Percentiles rank a stretch among this genome's conserved stretches.
phyloP scores from a whole-genome alignment of 2,888 invertebrate genomes.

The Phortica okadai region DNA sequence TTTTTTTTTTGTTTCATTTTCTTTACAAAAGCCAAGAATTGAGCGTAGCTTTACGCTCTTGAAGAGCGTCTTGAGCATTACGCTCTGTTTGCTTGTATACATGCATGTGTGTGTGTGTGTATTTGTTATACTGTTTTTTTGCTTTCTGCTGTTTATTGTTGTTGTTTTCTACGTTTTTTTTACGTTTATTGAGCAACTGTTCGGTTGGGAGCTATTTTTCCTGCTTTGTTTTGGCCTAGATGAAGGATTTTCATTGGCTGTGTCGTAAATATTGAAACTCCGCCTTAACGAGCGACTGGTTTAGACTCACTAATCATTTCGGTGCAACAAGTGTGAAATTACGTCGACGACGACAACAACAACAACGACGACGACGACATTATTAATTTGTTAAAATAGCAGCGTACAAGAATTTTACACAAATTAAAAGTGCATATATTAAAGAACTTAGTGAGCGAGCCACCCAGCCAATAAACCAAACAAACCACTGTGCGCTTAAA shows the following conservation, averaged over 20 bases:
- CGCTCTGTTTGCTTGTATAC: neutral
- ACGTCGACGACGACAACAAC: neutral
- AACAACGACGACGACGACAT: neutral
- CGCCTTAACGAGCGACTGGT: slow-evolving; percentile 7
- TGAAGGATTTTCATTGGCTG: neutral
- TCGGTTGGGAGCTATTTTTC: too few species aligned
- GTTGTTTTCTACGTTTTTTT: neutral
- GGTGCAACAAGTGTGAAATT: slow-evolving; percentile 10
- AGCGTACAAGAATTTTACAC: neutral
- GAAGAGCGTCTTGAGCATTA: neutral
- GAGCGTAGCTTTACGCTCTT: neutral
- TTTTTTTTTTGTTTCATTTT: neutral
- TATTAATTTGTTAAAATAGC: neutral
- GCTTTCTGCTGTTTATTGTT: neutral
- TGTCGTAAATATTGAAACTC: neutral
- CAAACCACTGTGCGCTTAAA: neutral
- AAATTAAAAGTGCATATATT: slow-evolving; percentile 6
- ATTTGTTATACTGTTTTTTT: neutral
- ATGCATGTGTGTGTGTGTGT: neutral
- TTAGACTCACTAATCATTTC: neutral
- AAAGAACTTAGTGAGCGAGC: neutral
- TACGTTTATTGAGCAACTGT: too few species aligned
- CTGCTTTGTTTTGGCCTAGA: neutral
- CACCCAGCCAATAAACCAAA: neutral
- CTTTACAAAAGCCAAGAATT: neutral